Evolutionary conservation across 2,797 vertebrate species (phyloP).

Genomic region (Aselliscus stoliczkanus): DNA sequence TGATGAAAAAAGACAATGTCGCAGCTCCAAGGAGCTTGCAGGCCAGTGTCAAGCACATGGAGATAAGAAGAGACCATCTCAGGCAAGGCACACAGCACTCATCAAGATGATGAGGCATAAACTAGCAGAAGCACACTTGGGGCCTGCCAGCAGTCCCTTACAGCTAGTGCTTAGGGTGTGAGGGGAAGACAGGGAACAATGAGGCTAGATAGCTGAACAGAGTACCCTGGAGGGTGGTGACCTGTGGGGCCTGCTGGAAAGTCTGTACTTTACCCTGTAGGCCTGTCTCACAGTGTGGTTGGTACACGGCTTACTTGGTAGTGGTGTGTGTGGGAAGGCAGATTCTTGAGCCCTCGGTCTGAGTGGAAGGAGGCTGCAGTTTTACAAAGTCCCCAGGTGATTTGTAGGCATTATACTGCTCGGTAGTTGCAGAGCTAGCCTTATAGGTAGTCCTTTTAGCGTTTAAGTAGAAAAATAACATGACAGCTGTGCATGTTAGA

Average conservation of each 20-base stretch:
- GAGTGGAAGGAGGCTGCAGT: neutral
- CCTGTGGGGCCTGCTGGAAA: neutral
- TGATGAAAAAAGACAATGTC: neutral
- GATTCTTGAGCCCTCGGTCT: neutral
- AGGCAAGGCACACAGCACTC: neutral
- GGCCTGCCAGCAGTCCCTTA: too few relatives aligned
- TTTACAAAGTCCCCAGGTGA: neutral
- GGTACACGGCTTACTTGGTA: neutral
- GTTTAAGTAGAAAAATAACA: neutral
- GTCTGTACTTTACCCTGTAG: neutral
- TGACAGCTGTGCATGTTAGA: neutral
- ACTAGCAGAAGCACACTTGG: neutral
- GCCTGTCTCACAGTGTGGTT: neutral
- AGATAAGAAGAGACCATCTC: too few relatives aligned
- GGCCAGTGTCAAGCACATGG: neutral
- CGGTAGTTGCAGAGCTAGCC: neutral
- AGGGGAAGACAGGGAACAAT: neutral
- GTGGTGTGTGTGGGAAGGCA: too few relatives aligned
- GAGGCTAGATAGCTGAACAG: neutral
- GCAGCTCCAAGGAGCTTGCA: neutral
- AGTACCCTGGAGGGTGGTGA: neutral
- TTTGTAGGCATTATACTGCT: neutral
- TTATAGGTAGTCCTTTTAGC: neutral
- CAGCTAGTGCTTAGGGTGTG: neutral
- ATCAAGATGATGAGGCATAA: rapidly evolving